Percentiles rank a stretch among this genome's conserved stretches.
phyloP scores from a whole-genome alignment of 2,888 invertebrate species.

The Morpho helenor region DNA sequence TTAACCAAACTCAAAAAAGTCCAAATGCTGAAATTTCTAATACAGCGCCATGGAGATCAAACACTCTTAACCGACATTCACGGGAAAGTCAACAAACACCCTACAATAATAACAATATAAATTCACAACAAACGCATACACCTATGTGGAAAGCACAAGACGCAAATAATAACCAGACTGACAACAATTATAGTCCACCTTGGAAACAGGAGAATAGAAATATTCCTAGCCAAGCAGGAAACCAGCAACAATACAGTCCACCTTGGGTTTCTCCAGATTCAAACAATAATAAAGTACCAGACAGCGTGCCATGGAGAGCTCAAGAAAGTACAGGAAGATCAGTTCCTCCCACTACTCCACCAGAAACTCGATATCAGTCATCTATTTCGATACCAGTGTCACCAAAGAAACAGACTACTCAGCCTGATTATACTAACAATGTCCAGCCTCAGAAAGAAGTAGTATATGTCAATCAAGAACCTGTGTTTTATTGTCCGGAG shows the following conservation, averaged over 20 bases:
- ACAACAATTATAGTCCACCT: conserved; percentile 46
- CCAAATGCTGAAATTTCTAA: conserved; percentile 43
- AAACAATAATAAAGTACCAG: conserved; percentile 53
- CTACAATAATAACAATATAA: conserved; percentile 43
- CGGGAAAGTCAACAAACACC: conserved; percentile 46
- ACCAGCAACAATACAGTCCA: conserved; percentile 51
- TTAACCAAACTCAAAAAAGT: conserved; percentile 40
- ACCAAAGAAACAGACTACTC: conserved; percentile 53
- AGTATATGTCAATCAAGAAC: conserved; percentile 69
- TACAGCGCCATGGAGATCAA: conserved; percentile 62
- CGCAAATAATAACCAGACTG: conserved; percentile 45
- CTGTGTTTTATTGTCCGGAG: conserved; percentile 66
- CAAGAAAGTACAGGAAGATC: conserved; percentile 39
- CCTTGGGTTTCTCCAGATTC: conserved; percentile 52
- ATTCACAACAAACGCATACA: conserved; percentile 49
- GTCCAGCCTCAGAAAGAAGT: conserved; percentile 55
- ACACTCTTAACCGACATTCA: conserved; percentile 56
- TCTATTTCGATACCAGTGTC: conserved; percentile 72
- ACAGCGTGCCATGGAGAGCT: conserved; percentile 46
- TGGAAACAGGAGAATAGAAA: conserved; percentile 57
- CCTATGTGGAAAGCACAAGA: conserved; percentile 63
- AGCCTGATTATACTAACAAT: conserved; percentile 49
- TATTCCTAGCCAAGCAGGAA: conserved; percentile 28
- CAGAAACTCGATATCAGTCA: conserved; percentile 65
- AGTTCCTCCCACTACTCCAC: conserved; percentile 42